These are phyloP conservation scores for Drosophila insularis DNA, from an alignment of 1,140 invertebrate species.

Conservation along the genomic window DNA sequence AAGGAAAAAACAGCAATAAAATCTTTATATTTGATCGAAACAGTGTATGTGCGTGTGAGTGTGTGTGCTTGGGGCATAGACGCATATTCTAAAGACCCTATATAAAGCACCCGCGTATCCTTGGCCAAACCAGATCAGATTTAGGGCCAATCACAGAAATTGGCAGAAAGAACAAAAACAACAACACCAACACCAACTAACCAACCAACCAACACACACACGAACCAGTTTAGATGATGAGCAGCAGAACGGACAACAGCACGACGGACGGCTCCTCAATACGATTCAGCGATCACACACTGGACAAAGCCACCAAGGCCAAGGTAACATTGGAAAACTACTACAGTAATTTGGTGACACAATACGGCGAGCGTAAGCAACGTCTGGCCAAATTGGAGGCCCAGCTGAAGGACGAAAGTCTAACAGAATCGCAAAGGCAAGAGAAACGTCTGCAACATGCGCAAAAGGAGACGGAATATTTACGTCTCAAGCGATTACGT, in stretches of 20 bases:
- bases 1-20: conserved; percentile 60
- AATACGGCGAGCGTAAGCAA: conserved; percentile 98
- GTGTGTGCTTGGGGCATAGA: conserved; percentile 60
- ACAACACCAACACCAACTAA: conserved; percentile 12
- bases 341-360: conserved; percentile 98
- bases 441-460: conserved; percentile 97
- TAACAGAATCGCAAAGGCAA: conserved; percentile 92
- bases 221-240: conserved; percentile 77
- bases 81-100: neutral
- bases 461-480: conserved; percentile 98
- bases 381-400: conserved; percentile 95
- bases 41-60: conserved; percentile 76
- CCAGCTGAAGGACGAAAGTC: conserved; percentile 95
- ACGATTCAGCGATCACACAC: conserved; percentile 96
- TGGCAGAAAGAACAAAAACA: conserved; percentile 28
- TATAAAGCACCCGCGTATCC: neutral
- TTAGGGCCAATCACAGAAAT: conserved; percentile 5
- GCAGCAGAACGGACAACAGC: conserved; percentile 67
- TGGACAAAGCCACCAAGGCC: conserved; percentile 99
- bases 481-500: conserved; percentile 96
- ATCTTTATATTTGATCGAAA: conserved; percentile 24
- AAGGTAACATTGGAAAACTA: conserved; percentile 99
- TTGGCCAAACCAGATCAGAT: conserved; percentile 8
- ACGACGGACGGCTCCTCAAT: conserved; percentile 84
- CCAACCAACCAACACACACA: conserved; percentile 13